A percentile compares a stretch with the other conserved stretches of the same genome.
These are phyloP conservation scores for Agrypnia vestita DNA, from an alignment of 1,140 invertebrate genomes.

Conservation along the genomic window DNA sequence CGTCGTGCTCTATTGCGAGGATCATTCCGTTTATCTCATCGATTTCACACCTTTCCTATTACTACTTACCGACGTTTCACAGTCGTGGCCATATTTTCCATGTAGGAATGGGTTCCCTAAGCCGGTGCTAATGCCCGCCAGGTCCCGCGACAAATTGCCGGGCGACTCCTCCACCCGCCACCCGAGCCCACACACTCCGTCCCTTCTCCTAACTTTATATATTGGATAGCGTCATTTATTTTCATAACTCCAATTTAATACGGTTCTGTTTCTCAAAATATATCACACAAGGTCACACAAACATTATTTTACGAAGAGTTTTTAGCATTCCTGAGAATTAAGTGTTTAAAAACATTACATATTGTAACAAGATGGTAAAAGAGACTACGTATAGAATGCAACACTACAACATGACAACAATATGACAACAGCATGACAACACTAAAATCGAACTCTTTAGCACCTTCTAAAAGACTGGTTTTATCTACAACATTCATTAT, in stretches of 20 bases:
- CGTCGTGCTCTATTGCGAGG: too few relatives aligned
- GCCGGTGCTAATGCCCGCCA: slow-evolving; percentile 53
- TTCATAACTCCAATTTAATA: background rate
- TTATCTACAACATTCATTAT: too few relatives aligned
- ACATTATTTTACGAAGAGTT: too few relatives aligned
- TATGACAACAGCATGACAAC: too few relatives aligned
- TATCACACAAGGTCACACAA: too few relatives aligned
- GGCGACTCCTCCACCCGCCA: slow-evolving; percentile 46
- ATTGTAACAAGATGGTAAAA: background rate
- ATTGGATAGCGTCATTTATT: slow-evolving; percentile 11
- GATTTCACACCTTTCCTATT: slow-evolving; percentile 22
- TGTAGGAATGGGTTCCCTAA: slow-evolving; percentile 59
- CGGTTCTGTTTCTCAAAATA: too few relatives aligned
- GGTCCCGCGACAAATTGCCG: slow-evolving; percentile 56
- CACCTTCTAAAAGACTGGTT: too few relatives aligned
- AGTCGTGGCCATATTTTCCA: slow-evolving; percentile 55
- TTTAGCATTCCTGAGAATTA: too few relatives aligned
- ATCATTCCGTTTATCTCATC: slow-evolving; percentile 5
- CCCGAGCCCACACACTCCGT: background rate
- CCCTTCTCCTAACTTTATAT: slow-evolving; percentile 5
- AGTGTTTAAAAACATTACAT: background rate
- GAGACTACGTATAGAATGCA: background rate
- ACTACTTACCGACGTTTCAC: slow-evolving; percentile 5
- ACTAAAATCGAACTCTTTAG: too few relatives aligned
- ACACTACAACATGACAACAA: too few relatives aligned